Evolutionary conservation across 2,113 vertebrate genomes (phyloP), one percentile per base, ranked within the genome.

Genomic region (Mesitornis unicolor): DNA sequence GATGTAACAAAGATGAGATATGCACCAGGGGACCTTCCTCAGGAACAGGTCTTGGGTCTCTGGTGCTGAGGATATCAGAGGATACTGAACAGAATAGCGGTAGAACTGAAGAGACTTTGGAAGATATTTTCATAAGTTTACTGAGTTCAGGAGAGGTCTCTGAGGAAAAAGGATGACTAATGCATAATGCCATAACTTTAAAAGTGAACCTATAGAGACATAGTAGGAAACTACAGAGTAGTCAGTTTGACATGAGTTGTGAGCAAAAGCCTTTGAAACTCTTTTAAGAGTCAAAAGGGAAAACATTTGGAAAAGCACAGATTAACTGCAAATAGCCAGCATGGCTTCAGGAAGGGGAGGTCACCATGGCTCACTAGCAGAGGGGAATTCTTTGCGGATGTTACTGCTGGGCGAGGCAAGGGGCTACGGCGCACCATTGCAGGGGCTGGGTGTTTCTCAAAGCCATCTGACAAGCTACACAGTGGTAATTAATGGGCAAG

Each of bases 261-360:
- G 93, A 96, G 94, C 76, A 71, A 96, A 96, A 91, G 80, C 65
- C 96, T 97, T 98, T 98, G 97, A 97, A 98, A 95, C 69, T 85
- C 88, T 97, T 98, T 98, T 95, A 98, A 97, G 90, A 97, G 96
- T 96, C 95, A 97, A 97, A 97, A 95, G 96, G 96, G 95, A 96
- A 87, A 98, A 97, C 95, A 96, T 97, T 97, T 97, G 97, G 95
- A 96, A 98, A 97, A 97, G 70, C 42, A 6, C 50, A 96, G 87
- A 95, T 91, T 63, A 95, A 79, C 56, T 81, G 91, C 86, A 91
- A 97, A 88, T 84, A 96, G 93, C 43, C 61, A 70, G 86, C 43
- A 3, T 64, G 95, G 59, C 88, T 97, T 96, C 97, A 98, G 97
- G 97, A 98, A 98, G 92, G 56, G 92, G 92, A 94, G 96, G 93